These are phyloP conservation scores for Lethenteron reissneri DNA, from an alignment of 2,113 vertebrate genomes.

Conservation along the genomic window DNA sequence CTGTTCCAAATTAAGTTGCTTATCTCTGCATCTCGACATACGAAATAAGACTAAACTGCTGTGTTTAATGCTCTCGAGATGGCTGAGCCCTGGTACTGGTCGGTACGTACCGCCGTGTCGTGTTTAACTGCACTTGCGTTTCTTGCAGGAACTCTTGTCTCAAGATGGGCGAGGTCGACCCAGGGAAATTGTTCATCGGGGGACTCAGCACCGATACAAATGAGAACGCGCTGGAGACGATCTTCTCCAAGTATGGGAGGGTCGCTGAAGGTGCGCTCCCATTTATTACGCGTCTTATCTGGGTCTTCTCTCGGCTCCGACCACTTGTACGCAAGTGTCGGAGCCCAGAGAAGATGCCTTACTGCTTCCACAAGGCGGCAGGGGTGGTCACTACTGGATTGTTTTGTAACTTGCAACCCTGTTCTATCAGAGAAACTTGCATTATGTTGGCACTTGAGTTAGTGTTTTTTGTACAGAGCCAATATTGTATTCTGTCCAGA, in stretches of 20 bases:
- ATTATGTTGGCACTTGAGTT: no score
- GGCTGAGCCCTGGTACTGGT: no score
- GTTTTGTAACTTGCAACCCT: neutral
- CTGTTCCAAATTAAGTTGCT: no score
- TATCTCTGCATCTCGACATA: no score
- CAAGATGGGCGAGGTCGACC: constrained; percentile 22
- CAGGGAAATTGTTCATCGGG: constrained; percentile 77
- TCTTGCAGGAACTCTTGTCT: no score
- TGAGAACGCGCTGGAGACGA: constrained; percentile 57
- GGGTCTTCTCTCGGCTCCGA: no score
- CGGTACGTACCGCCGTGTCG: no score
- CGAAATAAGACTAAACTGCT: no score
- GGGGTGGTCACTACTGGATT: neutral
- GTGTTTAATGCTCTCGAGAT: no score
- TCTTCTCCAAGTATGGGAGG: constrained; percentile 75
- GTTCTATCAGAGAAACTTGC: neutral
- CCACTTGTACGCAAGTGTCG: neutral
- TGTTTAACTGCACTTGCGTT: no score
- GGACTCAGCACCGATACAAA: constrained; percentile 83
- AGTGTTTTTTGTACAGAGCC: no score
- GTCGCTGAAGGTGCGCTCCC: constrained; percentile 51
- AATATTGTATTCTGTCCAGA: no score
- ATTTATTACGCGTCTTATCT: neutral
- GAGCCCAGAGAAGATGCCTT: neutral
- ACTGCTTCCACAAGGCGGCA: neutral